These are phyloP conservation scores for Mythimna pallens DNA, from an alignment of 2,888 invertebrate species.

Conservation along the genomic window DNA sequence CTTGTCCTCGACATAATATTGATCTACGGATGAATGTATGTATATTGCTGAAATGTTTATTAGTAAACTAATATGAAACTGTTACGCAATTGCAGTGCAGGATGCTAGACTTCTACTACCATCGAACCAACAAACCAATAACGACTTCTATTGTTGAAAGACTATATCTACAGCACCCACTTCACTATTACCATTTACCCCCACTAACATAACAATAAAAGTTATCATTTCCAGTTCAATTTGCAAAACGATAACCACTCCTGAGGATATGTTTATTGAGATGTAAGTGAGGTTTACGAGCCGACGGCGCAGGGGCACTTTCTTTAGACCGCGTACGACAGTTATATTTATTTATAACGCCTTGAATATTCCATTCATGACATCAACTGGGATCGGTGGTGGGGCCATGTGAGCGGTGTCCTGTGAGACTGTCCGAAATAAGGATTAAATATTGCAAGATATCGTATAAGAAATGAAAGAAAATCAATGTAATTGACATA, in stretches of 20 bases:
- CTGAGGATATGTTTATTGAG: constrained; percentile 84
- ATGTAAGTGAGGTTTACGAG: constrained; percentile 83
- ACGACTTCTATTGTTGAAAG: constrained; percentile 23
- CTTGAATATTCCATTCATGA: constrained; percentile 76
- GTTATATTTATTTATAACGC: constrained; percentile 86
- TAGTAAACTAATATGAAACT: not conserved
- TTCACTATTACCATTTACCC: constrained; percentile 23
- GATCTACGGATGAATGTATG: too few species aligned
- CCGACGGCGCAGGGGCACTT: constrained; percentile 75
- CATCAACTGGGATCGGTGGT: constrained; percentile 54
- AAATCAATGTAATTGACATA: too few species aligned
- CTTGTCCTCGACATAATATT: not conserved
- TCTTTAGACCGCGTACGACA: constrained; percentile 79
- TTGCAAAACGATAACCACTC: constrained; percentile 66
- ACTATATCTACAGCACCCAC: not conserved
- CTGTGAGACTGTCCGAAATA: constrained; percentile 38
- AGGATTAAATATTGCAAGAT: not conserved
- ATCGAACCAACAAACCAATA: constrained; percentile 8
- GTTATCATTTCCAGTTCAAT: constrained; percentile 60
- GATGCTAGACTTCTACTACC: not conserved
- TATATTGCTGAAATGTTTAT: not conserved
- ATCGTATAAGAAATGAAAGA: too few species aligned
- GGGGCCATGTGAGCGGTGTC: constrained; percentile 1
- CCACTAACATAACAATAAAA: constrained; percentile 48
- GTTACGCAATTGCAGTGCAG: not conserved